These are phyloP conservation scores for Opisthocomus hoazin DNA, from an alignment of 2,113 vertebrate species.

Conservation along the genomic window DNA sequence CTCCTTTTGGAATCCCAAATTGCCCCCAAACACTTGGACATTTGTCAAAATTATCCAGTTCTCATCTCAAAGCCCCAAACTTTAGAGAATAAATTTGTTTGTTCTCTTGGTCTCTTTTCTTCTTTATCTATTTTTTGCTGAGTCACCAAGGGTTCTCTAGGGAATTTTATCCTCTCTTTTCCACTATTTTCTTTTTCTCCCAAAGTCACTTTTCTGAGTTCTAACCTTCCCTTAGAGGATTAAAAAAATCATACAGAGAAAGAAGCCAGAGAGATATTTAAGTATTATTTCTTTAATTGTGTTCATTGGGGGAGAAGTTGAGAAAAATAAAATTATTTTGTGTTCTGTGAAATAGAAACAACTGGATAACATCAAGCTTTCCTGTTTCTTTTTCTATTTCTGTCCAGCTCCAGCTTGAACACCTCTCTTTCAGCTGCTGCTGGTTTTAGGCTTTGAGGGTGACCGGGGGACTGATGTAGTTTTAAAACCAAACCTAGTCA, in stretches of 20 bases:
- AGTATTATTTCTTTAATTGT: not conserved
- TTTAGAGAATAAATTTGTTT: not conserved
- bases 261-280: not conserved
- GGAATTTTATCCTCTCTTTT: not conserved
- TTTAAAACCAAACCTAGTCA: not conserved
- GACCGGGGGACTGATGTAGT: too few species aligned
- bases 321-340: not conserved
- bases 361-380: not conserved
- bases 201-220: not conserved
- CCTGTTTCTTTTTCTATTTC: not conserved
- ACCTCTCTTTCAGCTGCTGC: not conserved
- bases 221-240: not conserved
- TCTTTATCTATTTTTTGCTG: not conserved
- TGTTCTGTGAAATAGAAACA: not conserved
- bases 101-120: not conserved
- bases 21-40: not conserved
- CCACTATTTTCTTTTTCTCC: not conserved
- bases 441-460: not conserved
- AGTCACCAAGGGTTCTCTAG: not conserved
- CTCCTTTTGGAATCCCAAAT: not conserved
- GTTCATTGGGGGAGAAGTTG: not conserved
- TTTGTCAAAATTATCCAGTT: not conserved
- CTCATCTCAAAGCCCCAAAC: not conserved
- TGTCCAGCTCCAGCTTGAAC: not conserved
- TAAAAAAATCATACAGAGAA: not conserved